These are phyloP conservation scores for Lepeophtheirus nordmannii DNA, from an alignment of 2,888 invertebrate genomes.

Conservation along the genomic window DNA sequence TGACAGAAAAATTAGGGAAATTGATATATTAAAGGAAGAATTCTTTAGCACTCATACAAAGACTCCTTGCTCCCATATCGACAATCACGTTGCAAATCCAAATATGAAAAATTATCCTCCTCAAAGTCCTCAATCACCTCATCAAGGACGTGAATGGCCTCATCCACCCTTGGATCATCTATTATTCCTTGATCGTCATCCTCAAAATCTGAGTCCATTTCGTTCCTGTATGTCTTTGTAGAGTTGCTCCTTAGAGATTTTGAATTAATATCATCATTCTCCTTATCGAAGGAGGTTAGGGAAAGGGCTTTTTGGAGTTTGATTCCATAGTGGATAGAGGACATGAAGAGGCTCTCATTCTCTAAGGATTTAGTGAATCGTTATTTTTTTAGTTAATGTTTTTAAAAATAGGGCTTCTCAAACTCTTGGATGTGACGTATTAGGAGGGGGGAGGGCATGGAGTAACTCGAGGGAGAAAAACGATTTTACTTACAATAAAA, in stretches of 20 bases:
- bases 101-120: neutral
- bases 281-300: neutral
- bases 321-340: neutral
- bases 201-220: neutral
- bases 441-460: too few species aligned
- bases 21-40: neutral
- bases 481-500: too few species aligned
- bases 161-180: neutral
- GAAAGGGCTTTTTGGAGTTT: neutral
- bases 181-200: neutral
- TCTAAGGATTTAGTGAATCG: too few species aligned
- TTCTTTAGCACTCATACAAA: neutral
- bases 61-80: neutral
- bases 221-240: too few species aligned
- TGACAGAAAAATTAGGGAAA: too few species aligned
- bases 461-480: too few species aligned
- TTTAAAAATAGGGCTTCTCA: too few species aligned
- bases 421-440: too few species aligned
- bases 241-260: too few species aligned
- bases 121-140: neutral
- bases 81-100: neutral
- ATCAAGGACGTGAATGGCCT: neutral
- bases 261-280: too few species aligned
- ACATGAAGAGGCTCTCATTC: neutral
- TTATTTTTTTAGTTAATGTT: too few species aligned